Evolutionary conservation across 2,888 invertebrate species (phyloP), one percentile per base, ranked within the genome.

Genomic region (Willowsia nigromaculata): DNA sequence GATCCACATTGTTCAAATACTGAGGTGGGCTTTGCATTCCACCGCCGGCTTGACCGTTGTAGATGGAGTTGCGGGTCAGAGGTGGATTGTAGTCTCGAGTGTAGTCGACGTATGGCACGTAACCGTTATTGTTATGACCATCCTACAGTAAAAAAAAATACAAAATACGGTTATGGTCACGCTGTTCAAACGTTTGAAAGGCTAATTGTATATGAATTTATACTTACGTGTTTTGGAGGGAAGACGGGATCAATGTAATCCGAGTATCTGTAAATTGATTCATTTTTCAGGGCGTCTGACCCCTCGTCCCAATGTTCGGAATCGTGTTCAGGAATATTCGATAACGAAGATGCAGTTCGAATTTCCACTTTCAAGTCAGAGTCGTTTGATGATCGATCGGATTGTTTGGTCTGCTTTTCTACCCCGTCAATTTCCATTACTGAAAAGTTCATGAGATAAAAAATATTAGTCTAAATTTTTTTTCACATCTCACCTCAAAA

Each of bases 311-410:
- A 93, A 62, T 93, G 93, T 74, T 93, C 93, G 74, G 93, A 93
- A 62, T 93, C 93, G 68, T 92, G 92, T 82, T 93, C 92, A 11
- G 92, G 92, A 90, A 93, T 93, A 90, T 93, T 93, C 50, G 92
- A 92, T 40, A 93, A 85, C 81, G 92, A 92, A 40, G 92, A 92
- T 30, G 93, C 92, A 71, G 97, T 97, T 89, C 98, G 95, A 90
- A 98, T 95, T 94, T 98, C 98, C 91, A 97, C 95, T 94, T 98
- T 98, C 93, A 98, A 95, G 94, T 98, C 98, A 92, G 98, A 98
- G 93, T 98, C 97, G 94, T 98, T 93, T 81, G 98, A 98, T 93
- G 97, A 97, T 92, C 97, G 95, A 94, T 98, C 98, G 88, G 97
- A 97, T 90, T 93, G 94, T 93, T 95, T 95, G 93, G 94, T 93